Evolutionary conservation across 1,140 invertebrate genomes (phyloP), one percentile per base, ranked within the genome.

Genomic region (Heliconius nattereri): DNA sequence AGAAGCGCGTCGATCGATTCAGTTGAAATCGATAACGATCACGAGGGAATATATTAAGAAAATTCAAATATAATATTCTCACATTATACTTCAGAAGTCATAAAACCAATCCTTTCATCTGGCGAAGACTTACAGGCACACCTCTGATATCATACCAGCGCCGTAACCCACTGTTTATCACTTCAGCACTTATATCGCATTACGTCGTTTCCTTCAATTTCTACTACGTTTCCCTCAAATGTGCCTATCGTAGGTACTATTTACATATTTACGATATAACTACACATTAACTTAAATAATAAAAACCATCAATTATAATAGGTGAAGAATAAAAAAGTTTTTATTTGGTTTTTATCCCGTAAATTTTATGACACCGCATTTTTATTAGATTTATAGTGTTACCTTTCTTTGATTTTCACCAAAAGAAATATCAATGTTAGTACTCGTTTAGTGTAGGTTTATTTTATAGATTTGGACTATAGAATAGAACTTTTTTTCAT

Each of bases 61-160:
- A 66, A 66, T 66, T 66, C 26, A 66, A 66, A 66, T 66, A 32
- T 76, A 70, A 76, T 76, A 66, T 76, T 76, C 16, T 29, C 74
- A 85, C 85, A 90, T 92, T 91, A 92, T 90, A 84, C 87, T 78
- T 78, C 74, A 78, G 80, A 81, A 75, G 87, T 88, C 83, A 92
- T 92, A 92, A 91, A 92, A 86, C 66, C 75, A 71, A 90, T 90
- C 90, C 87, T 83, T 85, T 84, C 81, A 85, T 85, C 84, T 88
- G 80, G 84, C 49, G 79, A 83, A 90, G 89, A 92, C 91, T 89
- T 87, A 84, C 84, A 84, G 86, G 84, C 87, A 84, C 83, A 66
- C 40, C 76, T 75, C 80, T 83, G 83, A 87, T 89, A 83, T 86
- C 82, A 79, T 80, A 82, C 80, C 77, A 49, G 66, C 74, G 70